Percentiles rank a stretch among this genome's conserved stretches.
Conservation (phyloP, 2,888 invertebrate genomes). For the Drosophila helvetica region DNA sequence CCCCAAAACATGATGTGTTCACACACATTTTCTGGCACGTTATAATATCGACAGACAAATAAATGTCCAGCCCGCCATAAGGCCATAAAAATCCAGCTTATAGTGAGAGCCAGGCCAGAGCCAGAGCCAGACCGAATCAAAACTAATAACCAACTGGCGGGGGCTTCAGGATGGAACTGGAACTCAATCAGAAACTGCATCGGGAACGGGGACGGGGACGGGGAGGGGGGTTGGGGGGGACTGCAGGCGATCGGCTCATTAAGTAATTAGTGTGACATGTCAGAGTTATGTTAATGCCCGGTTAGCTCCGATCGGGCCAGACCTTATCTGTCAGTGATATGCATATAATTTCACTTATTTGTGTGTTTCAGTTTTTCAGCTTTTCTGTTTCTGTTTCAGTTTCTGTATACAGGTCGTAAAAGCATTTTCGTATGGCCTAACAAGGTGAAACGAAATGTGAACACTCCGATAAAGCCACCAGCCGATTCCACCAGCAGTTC, state of each 20-base stretch:
- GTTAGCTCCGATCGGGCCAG: slow-evolving; percentile 62
- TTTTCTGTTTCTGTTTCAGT: slow-evolving; percentile 7
- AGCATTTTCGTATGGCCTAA: slow-evolving; percentile 70
- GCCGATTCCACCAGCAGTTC: slow-evolving; percentile 23
- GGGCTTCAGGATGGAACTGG: slow-evolving; percentile 17
- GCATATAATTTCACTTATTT: slow-evolving; percentile 71
- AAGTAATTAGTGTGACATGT: slow-evolving; percentile 83
- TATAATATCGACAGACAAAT: slow-evolving; percentile 63
- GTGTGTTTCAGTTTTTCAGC: slow-evolving; percentile 23
- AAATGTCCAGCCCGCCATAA: slow-evolving; percentile 56
- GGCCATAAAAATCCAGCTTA: slow-evolving; percentile 40
- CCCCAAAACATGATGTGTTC: slow-evolving; percentile 39
- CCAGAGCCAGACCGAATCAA: slow-evolving; percentile 29
- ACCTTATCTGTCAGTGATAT: slow-evolving; percentile 66
- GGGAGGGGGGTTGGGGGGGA: neutral
- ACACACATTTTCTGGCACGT: slow-evolving; percentile 59
- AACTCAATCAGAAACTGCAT: slow-evolving; percentile 1
- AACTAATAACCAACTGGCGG: slow-evolving; percentile 36
- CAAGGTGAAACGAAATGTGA: slow-evolving; percentile 76
- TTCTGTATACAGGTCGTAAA: slow-evolving; percentile 58
- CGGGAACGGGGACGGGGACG: no score
- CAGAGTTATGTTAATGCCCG: slow-evolving; percentile 79
- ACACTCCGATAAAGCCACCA: slow-evolving; percentile 56
- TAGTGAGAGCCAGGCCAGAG: slow-evolving; percentile 2
- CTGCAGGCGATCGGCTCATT: slow-evolving; percentile 71